Conservation (phyloP, 2,113 vertebrate species). For the Nettapus auritus region DNA sequence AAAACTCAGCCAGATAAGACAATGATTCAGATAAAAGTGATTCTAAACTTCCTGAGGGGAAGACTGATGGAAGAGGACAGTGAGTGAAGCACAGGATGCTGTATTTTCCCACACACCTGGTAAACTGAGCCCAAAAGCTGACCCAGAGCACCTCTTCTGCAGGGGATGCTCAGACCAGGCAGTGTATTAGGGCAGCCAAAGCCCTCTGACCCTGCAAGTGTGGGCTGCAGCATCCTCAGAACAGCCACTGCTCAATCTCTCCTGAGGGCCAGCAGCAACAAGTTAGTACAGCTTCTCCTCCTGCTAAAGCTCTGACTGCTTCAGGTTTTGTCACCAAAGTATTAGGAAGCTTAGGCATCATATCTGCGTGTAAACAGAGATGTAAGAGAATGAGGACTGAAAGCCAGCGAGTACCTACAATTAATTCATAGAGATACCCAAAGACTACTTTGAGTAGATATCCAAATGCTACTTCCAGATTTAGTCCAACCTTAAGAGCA, state of each 20-base stretch:
- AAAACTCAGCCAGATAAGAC: not conserved
- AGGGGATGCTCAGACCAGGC: not conserved
- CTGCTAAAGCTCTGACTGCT: not conserved
- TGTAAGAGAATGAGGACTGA: not conserved
- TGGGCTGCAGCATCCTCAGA: not conserved
- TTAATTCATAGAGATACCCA: not conserved
- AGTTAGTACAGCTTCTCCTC: not conserved
- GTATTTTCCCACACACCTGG: not conserved
- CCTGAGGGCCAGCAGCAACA: not conserved
- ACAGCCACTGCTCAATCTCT: not conserved
- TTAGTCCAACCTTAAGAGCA: not conserved
- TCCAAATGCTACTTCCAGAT: not conserved
- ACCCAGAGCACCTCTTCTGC: not conserved
- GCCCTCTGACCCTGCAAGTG: not conserved
- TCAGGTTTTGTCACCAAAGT: not conserved
- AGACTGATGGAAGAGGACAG: not conserved
- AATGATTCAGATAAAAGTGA: not conserved
- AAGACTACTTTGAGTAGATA: not conserved
- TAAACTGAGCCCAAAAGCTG: not conserved
- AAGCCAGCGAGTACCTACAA: not conserved
- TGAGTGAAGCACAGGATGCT: rapidly evolving
- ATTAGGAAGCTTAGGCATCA: not conserved
- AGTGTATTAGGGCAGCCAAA: not conserved
- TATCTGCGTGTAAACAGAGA: not conserved
- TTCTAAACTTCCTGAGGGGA: not conserved